phyloP scores from a whole-genome alignment of 2,113 vertebrate genomes.

The Microcebus lehilahytsara region DNA sequence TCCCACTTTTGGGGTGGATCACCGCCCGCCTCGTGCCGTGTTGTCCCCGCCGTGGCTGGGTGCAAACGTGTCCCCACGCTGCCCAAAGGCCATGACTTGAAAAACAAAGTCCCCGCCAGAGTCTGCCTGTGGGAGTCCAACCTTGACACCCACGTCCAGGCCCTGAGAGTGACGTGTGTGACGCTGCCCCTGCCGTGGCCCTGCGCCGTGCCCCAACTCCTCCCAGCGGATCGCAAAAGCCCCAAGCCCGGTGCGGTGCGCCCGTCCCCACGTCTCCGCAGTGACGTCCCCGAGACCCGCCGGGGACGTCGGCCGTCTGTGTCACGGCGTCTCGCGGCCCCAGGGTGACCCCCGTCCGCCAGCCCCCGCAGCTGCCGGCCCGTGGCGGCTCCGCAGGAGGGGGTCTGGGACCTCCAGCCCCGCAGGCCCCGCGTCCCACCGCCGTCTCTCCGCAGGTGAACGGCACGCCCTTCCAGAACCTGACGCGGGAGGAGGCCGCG shows the following conservation, averaged over 20 bases:
- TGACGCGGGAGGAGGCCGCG: conserved; percentile 95
- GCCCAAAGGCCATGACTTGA: neutral
- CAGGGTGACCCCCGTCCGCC: neutral
- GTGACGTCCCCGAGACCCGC: too few relatives aligned
- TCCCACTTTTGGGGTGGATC: neutral
- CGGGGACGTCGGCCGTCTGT: neutral
- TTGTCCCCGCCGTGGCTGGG: neutral
- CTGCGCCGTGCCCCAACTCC: neutral
- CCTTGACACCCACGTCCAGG: neutral
- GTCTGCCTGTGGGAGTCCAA: neutral
- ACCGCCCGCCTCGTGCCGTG: neutral
- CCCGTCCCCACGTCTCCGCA: too few relatives aligned
- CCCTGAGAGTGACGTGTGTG: neutral
- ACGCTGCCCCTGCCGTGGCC: neutral
- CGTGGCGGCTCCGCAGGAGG: neutral
- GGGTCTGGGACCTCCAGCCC: neutral
- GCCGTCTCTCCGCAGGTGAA: conserved; percentile 87
- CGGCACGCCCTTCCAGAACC: conserved; percentile 86
- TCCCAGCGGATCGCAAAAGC: neutral
- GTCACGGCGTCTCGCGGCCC: neutral
- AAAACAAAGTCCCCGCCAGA: neutral
- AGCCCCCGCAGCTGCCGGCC: too few relatives aligned
- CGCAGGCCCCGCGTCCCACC: neutral
- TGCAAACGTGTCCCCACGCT: neutral
- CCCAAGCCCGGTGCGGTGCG: neutral